Percentiles rank a stretch among this genome's conserved stretches.
These are phyloP conservation scores for Aspidiotus destructor DNA, from an alignment of 2,888 invertebrate species.

Conservation along the genomic window DNA sequence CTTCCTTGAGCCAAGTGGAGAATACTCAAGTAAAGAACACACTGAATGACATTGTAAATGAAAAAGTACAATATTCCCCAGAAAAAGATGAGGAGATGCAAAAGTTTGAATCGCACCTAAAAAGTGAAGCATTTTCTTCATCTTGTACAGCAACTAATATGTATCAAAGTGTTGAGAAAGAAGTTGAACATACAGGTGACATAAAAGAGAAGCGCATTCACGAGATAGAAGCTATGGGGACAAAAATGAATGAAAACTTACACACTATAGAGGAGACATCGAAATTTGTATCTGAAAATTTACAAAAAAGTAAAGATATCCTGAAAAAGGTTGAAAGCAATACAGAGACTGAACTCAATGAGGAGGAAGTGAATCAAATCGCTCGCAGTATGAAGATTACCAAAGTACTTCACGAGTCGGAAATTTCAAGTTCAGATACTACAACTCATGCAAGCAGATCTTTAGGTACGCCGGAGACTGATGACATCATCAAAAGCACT, in stretches of 20 bases:
- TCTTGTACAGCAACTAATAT: not conserved
- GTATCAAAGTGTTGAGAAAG: too few relatives aligned
- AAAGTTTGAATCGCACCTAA: not conserved
- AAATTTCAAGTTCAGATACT: too few relatives aligned
- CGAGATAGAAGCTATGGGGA: not conserved
- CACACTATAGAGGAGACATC: not conserved
- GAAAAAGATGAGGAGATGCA: not conserved
- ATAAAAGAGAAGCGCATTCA: not conserved
- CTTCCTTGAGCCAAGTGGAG: not conserved
- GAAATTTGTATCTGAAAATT: not conserved
- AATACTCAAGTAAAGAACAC: not conserved
- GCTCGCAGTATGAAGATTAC: too few relatives aligned
- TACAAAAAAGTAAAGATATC: slow-evolving; percentile 33
- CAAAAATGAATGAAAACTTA: not conserved
- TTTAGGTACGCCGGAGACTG: too few relatives aligned
- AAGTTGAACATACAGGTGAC: not conserved
- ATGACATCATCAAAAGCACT: too few relatives aligned
- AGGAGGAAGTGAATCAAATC: too few relatives aligned
- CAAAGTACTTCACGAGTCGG: too few relatives aligned
- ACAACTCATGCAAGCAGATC: too few relatives aligned
- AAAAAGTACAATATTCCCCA: not conserved
- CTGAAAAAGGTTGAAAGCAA: slow-evolving; percentile 14
- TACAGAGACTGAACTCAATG: too few relatives aligned
- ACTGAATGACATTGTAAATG: not conserved
- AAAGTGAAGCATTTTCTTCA: not conserved